Conservation (phyloP, 2,888 invertebrate genomes). For the Pachliopta kotzebuea region DNA sequence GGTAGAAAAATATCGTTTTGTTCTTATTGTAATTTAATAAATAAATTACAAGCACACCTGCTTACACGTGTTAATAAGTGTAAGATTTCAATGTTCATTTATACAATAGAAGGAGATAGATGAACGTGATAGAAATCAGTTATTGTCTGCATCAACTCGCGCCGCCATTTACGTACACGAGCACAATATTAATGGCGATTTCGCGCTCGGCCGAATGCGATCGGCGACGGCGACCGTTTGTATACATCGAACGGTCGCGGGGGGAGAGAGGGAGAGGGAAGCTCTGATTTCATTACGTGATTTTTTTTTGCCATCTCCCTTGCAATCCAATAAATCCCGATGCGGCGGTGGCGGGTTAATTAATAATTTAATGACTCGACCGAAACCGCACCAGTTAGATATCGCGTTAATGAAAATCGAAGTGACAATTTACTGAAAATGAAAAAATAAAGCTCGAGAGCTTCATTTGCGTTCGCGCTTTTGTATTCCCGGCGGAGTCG, state of each 20-base stretch:
- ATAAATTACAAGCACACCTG: too few relatives aligned
- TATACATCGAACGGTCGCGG: conserved; percentile 49
- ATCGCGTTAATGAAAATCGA: conserved; percentile 42
- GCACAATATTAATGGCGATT: conserved; percentile 68
- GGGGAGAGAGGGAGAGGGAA: too few relatives aligned
- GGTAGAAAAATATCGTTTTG: too few relatives aligned
- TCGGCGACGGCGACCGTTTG: conserved; percentile 54
- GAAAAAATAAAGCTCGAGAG: conserved; percentile 21
- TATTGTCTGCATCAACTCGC: conserved; percentile 18
- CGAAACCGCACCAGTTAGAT: conserved; percentile 37
- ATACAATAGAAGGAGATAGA: conserved; percentile 17
- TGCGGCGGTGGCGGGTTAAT: conserved; percentile 65
- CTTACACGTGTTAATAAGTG: neutral
- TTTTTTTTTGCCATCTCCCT: conserved; percentile 59
- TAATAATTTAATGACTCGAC: conserved; percentile 67
- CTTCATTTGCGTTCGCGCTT: conserved; percentile 27
- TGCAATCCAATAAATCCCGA: conserved; percentile 65
- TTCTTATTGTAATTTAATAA: too few relatives aligned
- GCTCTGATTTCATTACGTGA: conserved; percentile 69
- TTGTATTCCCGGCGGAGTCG: conserved; percentile 25
- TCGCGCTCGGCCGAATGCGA: conserved; percentile 53
- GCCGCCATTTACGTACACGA: conserved; percentile 40
- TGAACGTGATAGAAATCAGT: conserved; percentile 27
- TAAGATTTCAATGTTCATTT: conserved; percentile 6
- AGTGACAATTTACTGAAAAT: conserved; percentile 41